Conservation (phyloP, 2,888 invertebrate species). For the Halocaridina rubra region DNA sequence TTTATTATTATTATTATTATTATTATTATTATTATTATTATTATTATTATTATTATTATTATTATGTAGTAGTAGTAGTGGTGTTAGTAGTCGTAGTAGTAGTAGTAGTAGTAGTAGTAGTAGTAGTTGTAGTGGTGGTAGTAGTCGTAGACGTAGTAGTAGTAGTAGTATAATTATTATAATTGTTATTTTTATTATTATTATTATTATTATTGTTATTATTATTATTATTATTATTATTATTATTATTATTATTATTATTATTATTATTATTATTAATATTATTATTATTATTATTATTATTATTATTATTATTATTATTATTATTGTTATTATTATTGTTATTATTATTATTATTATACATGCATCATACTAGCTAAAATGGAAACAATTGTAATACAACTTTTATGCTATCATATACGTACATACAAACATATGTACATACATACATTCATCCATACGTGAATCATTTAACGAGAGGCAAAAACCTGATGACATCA, state of each 20-base stretch:
- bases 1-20: neutral
- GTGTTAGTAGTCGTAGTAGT: neutral
- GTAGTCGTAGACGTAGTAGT: neutral
- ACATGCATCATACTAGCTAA: too few relatives aligned
- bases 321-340: neutral
- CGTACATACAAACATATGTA: too few relatives aligned
- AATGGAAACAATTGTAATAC: too few relatives aligned
- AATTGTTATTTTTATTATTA: neutral
- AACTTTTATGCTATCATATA: too few relatives aligned
- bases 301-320: neutral
- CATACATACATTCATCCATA: too few relatives aligned
- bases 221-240: neutral
- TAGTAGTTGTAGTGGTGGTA: neutral
- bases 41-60: neutral
- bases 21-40: neutral
- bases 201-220: neutral
- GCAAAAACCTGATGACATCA: too few relatives aligned
- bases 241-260: neutral
- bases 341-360: neutral
- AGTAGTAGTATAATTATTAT: neutral
- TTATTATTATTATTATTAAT: neutral
- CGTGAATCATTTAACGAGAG: too few relatives aligned
- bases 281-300: neutral
- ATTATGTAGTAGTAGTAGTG: neutral
- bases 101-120: neutral